Base-by-base conservation (phyloP, 1,140 invertebrate genomes). In the Zaprionus lachaisei region DNA sequence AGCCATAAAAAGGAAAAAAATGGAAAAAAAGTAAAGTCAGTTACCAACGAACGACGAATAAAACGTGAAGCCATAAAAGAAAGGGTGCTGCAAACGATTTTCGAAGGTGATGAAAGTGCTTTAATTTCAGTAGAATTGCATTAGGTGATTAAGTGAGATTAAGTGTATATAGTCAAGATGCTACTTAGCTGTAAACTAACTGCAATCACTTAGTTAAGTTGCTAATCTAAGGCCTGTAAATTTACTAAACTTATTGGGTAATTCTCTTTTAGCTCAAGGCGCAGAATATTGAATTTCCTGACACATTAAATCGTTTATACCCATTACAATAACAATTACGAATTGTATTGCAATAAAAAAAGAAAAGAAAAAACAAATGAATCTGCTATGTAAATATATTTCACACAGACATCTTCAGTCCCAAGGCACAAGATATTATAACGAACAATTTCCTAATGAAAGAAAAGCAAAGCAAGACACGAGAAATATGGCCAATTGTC, bases 351-450 rank as follows among this genome's bases (percentile, higher is more conserved):
- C 47, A n/a, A 75, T 41, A n/a, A 75, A 74, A 69, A 65, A 58
- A 61, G 20, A 1, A 20, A 22, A 22, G 2, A 55, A 37, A 65
- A 73, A 87, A 47, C 6, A 47, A 47, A 47, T 89, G 89, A 87
- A 87, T 89, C 78, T 83, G 80, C 34, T 89, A 78, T 69, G 77
- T 75, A 83, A 87, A 87, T 83, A 83, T 80, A 55, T 77, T 41
- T 31, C 26, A 31, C 83, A 85, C 77, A 72, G 80, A 71, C 37
- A 37, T 34, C 22, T 22, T 20, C n/a, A 17, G 55, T 7, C 34
- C 41, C 41, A 17, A 17, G 38, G 7, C 70, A 69, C 75, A 79
- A 72, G 49, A 60, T 55, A 60, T 77, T 66, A 56, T 38, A 54
- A 38, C 54, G 61, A 74, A 64, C 72, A 78, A 74, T 67, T 82